Evolutionary conservation across 2,113 vertebrate species (phyloP).

Genomic region (Phaethornis superciliosus): DNA sequence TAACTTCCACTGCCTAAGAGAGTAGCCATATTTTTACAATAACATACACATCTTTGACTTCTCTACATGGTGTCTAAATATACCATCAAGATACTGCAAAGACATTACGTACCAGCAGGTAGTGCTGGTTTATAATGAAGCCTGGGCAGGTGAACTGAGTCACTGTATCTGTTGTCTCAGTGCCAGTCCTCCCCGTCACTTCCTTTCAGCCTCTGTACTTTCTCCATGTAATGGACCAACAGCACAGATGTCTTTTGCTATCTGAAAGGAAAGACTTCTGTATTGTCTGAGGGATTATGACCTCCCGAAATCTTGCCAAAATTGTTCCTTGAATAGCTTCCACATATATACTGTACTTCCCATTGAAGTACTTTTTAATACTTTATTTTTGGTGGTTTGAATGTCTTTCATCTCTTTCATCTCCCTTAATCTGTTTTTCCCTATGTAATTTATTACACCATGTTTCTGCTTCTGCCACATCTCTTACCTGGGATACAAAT

Average conservation of each 20-base stretch:
- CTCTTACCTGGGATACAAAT: background rate
- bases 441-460: background rate
- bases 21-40: background rate
- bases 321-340: background rate
- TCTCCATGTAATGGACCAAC: background rate
- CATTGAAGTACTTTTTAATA: background rate
- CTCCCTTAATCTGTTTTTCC: background rate
- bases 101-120: background rate
- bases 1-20: background rate
- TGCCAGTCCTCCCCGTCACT: background rate
- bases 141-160: background rate
- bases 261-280: background rate
- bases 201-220: background rate
- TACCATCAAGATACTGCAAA: background rate
- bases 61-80: background rate
- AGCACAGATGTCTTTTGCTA: background rate
- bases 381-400: background rate
- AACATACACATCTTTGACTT: background rate
- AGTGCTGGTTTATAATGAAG: background rate
- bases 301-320: background rate
- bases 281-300: background rate
- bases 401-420: background rate
- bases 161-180: fast-evolving
- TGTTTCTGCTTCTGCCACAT: background rate
- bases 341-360: background rate